Percentiles rank a stretch among this genome's conserved stretches.
phyloP scores from a whole-genome alignment of 2,888 invertebrate genomes.

The Sycophila texana region DNA sequence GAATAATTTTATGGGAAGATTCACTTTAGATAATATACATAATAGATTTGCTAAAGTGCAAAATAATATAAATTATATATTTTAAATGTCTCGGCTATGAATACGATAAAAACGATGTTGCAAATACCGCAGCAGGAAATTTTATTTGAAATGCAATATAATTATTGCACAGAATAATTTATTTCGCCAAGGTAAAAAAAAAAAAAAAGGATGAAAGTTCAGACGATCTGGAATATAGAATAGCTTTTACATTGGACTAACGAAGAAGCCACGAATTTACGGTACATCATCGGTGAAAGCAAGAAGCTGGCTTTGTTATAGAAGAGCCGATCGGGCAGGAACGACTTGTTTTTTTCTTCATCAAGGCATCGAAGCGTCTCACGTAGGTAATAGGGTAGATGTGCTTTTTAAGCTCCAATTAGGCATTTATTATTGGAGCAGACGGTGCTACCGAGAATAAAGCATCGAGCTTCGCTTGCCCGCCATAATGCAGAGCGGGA shows the following conservation, averaged over 20 bases:
- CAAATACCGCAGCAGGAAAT: too few relatives aligned
- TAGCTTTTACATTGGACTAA: not conserved
- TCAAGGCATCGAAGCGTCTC: not conserved
- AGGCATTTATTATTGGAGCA: slow-evolving; percentile 45
- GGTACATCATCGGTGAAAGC: not conserved
- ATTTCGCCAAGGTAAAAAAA: too few relatives aligned
- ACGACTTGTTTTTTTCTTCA: not conserved
- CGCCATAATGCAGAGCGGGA: not conserved
- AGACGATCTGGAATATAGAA: too few relatives aligned
- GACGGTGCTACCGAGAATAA: slow-evolving; percentile 43
- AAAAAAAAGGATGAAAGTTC: too few relatives aligned
- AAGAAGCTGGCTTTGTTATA: not conserved
- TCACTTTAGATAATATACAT: too few relatives aligned
- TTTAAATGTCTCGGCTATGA: too few relatives aligned
- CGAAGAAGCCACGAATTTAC: not conserved
- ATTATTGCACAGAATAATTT: too few relatives aligned
- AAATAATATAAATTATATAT: too few relatives aligned
- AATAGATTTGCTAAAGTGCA: too few relatives aligned
- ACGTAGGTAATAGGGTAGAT: not conserved
- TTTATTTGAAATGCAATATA: too few relatives aligned
- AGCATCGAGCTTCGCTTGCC: slow-evolving; percentile 38
- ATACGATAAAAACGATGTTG: too few relatives aligned
- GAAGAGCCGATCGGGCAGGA: not conserved
- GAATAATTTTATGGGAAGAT: too few relatives aligned
- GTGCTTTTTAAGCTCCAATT: slow-evolving; percentile 47